phyloP scores from a whole-genome alignment of 2,797 vertebrate genomes.

The Sebastes elongatus region DNA sequence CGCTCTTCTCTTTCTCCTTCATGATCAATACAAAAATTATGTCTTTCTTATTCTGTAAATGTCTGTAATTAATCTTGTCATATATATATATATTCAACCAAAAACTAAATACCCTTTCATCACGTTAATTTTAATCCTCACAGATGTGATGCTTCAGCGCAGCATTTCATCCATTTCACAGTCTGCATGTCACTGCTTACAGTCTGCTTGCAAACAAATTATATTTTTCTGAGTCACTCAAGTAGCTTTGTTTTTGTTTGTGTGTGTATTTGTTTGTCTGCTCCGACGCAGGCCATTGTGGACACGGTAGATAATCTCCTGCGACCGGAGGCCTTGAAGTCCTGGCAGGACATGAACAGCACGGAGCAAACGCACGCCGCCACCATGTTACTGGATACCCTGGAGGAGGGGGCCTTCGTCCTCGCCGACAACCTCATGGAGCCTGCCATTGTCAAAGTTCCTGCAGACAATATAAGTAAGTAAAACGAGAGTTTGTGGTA shows the following conservation, averaged over 20 bases:
- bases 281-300: constrained; percentile 91
- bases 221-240: constrained; percentile 22
- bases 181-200: constrained; percentile 54
- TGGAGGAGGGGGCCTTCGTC: constrained; percentile 98
- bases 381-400: constrained; percentile 97
- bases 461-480: constrained; percentile 98
- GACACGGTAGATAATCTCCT: constrained; percentile 99
- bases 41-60: neutral
- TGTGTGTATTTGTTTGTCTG: constrained; percentile 13
- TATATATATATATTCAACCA: neutral
- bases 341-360: constrained; percentile 98
- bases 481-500: constrained; percentile 48
- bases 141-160: constrained; percentile 9
- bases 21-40: neutral
- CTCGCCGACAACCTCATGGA: constrained; percentile 98
- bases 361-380: constrained; percentile 97
- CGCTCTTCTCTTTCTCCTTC: constrained; percentile 20
- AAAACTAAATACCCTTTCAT: neutral
- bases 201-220: neutral
- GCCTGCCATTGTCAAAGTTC: constrained; percentile 96
- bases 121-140: constrained; percentile 3
- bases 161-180: constrained; percentile 19
- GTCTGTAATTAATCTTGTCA: constrained; percentile 2
- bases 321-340: constrained; percentile 94
- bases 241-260: neutral